Base-by-base conservation (phyloP, 2,888 invertebrate genomes). In the Clostera curtula region DNA sequence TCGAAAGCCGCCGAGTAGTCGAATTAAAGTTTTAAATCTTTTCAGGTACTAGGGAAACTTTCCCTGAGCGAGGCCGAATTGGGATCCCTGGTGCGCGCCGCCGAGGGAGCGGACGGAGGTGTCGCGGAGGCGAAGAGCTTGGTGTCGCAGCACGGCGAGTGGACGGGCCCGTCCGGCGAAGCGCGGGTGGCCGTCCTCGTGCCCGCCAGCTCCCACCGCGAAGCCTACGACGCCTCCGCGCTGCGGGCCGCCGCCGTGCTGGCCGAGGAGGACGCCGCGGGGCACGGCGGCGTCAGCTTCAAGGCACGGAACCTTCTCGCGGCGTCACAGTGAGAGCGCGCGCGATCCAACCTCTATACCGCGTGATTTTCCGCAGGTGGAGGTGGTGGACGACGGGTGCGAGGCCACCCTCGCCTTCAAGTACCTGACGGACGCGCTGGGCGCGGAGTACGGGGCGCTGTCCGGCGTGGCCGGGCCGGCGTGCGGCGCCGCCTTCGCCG, bases 391-490 rank as follows among this genome's bases (percentile, higher is more conserved):
- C 47, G 68, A 64, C 37, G 61, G 55, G n/a, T 79, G 80, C 40
- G 56, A 65, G 21, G 68, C 71, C 5, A 45, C 67, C 16, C 49
- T 49, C 25, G 74, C 73, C 1, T 69, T 71, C 43, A 65, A 67
- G 36, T 68, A 68, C 36, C 47, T 77, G 34, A 58, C 62, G 27
- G 66, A 67, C 41, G 70, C 73, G 12, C 58, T 66, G n/a, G 60
- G 64, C 17, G 43, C 61, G 7, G 76, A 76, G 43, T 77, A 63
- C 49, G 64, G 62, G 12, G 54, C 65, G 27, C 54, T 77, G 43
- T 56, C 76, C 19, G 75, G 61, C 8, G 59, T 70, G 32, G 70
- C 61, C 19, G 80, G 77, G 2, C 76, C 77, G 12, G 71, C 73
- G 36, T 80, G 80, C 47, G 71, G 63, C 26, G 66, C 59, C 2